Base-by-base conservation (phyloP, 2,888 invertebrate species). In the Phytoseiulus persimilis region DNA sequence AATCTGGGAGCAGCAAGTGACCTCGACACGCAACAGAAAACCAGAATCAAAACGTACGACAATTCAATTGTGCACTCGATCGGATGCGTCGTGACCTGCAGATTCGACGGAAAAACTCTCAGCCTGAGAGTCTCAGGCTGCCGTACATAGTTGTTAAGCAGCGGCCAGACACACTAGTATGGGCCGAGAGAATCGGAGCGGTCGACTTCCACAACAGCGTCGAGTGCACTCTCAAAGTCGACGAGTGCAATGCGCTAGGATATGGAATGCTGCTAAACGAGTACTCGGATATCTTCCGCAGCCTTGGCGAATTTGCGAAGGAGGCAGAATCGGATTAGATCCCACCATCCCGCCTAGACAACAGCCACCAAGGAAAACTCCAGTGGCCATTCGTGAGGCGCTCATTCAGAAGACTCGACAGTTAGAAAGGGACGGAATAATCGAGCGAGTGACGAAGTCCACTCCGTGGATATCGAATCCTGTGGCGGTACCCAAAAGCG, bases 401-500 rank as follows among this genome's bases (percentile, higher is more conserved):
- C 83, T 90, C 28, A 65, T 46, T 23, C 23, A 89, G 28, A 90
- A 90, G 83, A 32, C 90, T 0, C 11, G 45, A 0, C 0, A 65
- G 83, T 32, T 90, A 90, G 90, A 90, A 83, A n/a, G 33, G 31
- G 31, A 83, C 23, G 89, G 90, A 11, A 89, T 90, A 0, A 90
- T 90, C 32, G 83, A 90, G 0, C 89, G 65, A 33, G 89, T 90
- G 11, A 83, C 83, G 3, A 84, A 87, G 28, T 28, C 90, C 5
- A 65, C 65, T 3, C 65, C 65, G 65, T 31, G 31, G 5, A 31
- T 31, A 0, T 83, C 83, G 90, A 92, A 92, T 6, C 92, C 92
- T 9, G 92, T 92, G 0, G 90, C 92, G 83, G 92, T 92, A 3
- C 91, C 91, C 32, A 92, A 92, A 90, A 91, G 90, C 83, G 91